Evolutionary conservation across 2,797 vertebrate genomes (phyloP).

Genomic region (Dicrostonyx torquatus): DNA sequence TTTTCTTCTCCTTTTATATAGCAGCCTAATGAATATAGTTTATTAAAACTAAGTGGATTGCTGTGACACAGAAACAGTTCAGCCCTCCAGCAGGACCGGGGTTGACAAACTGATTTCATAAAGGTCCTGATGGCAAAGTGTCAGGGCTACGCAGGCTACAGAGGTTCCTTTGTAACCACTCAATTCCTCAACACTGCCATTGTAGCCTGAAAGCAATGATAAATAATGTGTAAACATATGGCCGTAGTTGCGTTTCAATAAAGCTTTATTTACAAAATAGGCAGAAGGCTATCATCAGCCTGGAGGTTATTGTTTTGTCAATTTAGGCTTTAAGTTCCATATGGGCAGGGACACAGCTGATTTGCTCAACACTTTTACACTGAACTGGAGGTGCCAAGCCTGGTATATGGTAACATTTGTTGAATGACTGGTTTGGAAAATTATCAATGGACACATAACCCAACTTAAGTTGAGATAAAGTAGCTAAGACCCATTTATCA

Average conservation of each 20-base stretch:
- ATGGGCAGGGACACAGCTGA: not conserved
- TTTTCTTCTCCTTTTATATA: not conserved
- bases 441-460: not conserved
- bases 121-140: not conserved
- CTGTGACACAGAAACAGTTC: constrained; percentile 2
- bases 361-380: not conserved
- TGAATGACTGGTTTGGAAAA: not conserved
- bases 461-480: not conserved
- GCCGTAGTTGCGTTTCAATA: not conserved
- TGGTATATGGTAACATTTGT: not conserved
- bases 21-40: not conserved
- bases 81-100: not conserved
- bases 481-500: not conserved
- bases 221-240: not conserved
- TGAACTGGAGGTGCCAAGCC: not conserved
- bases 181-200: not conserved
- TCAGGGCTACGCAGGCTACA: not conserved
- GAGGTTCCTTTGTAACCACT: not conserved
- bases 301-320: not conserved
- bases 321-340: not conserved
- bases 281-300: not conserved
- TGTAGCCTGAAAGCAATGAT: not conserved
- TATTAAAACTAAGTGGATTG: not conserved
- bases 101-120: not conserved
- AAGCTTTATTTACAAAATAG: constrained; percentile 37